A percentile compares a stretch with the other conserved stretches of the same genome.
Evolutionary conservation across 92 coral and sea anemone species (phyloP).

Genomic region (Epizoanthus scotinus): DNA sequence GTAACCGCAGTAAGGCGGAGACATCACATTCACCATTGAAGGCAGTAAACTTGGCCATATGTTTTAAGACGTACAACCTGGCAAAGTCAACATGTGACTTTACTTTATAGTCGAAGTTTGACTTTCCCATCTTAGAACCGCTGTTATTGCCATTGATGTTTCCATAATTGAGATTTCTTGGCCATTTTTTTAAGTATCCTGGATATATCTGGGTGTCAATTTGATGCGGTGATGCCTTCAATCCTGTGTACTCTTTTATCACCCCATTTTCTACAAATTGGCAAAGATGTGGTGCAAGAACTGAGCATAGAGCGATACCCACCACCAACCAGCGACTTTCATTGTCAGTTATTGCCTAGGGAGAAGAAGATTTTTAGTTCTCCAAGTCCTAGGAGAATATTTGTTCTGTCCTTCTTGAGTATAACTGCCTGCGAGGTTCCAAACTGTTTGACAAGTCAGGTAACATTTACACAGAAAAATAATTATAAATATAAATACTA

Average conservation of each 20-base stretch:
- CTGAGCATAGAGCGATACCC: slow-evolving; percentile 18
- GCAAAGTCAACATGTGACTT: slow-evolving; percentile 48
- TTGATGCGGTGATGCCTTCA: not conserved
- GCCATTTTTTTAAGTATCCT: not conserved
- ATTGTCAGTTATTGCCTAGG: too few relatives aligned
- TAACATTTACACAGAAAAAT: too few relatives aligned
- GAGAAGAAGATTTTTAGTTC: too few relatives aligned
- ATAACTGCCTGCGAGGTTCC: too few relatives aligned
- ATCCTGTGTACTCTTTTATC: not conserved
- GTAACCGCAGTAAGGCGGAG: slow-evolving; percentile 52
- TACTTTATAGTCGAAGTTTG: slow-evolving; percentile 47
- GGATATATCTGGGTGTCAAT: not conserved
- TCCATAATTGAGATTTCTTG: slow-evolving; percentile 35
- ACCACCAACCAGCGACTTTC: too few relatives aligned
- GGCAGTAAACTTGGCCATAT: slow-evolving; percentile 54
- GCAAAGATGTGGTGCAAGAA: slow-evolving; percentile 17
- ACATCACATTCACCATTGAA: slow-evolving; percentile 61
- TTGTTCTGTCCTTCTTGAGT: too few relatives aligned
- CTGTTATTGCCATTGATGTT: slow-evolving; percentile 39
- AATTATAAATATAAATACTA: too few relatives aligned
- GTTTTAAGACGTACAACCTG: slow-evolving; percentile 37
- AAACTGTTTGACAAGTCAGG: too few relatives aligned
- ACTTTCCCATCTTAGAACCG: slow-evolving; percentile 6
- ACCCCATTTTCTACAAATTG: not conserved
- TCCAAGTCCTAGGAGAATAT: too few relatives aligned